A percentile compares a stretch with the other conserved stretches of the same genome.
These are phyloP conservation scores for Aplodontia rufa DNA, from an alignment of 2,113 vertebrate species.

Conservation along the genomic window DNA sequence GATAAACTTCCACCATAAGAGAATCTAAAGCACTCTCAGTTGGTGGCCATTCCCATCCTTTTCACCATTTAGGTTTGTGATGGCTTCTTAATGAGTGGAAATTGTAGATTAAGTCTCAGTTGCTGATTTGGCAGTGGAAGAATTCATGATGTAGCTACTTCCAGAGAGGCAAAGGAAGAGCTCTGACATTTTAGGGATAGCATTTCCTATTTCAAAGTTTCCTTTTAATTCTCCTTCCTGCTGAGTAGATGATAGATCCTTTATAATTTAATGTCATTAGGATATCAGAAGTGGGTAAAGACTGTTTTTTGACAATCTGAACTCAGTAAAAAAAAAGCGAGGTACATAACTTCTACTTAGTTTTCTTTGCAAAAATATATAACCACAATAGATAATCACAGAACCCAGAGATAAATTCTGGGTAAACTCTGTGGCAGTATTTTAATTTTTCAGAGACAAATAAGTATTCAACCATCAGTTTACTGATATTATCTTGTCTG, in stretches of 20 bases:
- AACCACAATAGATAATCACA: neutral
- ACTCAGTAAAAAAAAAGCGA: too few species aligned
- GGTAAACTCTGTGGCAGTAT: neutral
- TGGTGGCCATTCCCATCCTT: neutral
- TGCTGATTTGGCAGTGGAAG: neutral
- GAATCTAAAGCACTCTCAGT: neutral
- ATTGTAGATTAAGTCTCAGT: neutral
- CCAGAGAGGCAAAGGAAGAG: neutral
- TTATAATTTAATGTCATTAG: neutral
- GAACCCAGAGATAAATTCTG: neutral
- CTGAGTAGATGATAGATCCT: neutral
- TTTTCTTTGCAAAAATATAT: neutral
- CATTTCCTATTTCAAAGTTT: neutral
- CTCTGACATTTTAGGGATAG: neutral
- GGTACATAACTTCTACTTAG: neutral
- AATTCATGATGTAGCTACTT: neutral
- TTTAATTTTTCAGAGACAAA: neutral
- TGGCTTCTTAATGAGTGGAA: neutral
- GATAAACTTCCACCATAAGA: neutral
- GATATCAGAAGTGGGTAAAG: neutral
- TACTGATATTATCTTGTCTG: neutral
- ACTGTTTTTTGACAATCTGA: neutral
- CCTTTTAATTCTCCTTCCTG: neutral
- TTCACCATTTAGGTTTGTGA: neutral
- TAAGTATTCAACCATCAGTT: neutral